These are phyloP conservation scores for Scophthalmus maximus DNA, from an alignment of 2,113 vertebrate genomes.

Conservation along the genomic window DNA sequence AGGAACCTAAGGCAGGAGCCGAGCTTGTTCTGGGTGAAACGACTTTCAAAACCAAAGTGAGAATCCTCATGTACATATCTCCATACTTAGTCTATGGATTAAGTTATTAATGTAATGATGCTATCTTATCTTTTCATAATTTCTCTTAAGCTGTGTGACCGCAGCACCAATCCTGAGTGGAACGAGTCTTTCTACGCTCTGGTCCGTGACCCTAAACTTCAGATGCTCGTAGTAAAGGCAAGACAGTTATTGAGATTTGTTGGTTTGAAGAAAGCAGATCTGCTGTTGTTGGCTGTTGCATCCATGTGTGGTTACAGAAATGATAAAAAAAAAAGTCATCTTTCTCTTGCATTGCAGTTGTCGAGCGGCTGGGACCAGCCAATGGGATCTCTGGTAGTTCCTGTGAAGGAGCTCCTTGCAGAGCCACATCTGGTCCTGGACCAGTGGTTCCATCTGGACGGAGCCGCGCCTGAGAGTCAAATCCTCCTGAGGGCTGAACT, in stretches of 20 bases:
- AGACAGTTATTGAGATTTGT: conserved; percentile 14
- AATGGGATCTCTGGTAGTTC: conserved; percentile 86
- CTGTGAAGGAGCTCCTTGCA: conserved; percentile 84
- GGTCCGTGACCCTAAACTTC: conserved; percentile 83
- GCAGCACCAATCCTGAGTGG: conserved; percentile 85
- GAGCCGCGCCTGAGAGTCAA: conserved; percentile 80
- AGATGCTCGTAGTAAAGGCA: conserved; percentile 89
- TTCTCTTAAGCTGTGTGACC: conserved; percentile 80
- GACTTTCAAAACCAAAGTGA: conserved; percentile 87
- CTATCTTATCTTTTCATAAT: neutral
- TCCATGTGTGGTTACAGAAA: too few relatives aligned
- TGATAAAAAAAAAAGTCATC: neutral
- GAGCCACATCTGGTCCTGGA: conserved; percentile 84
- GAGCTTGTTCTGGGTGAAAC: conserved; percentile 82
- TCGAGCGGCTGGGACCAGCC: conserved; percentile 82
- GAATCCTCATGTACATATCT: neutral
- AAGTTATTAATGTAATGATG: neutral
- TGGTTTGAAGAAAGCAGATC: neutral
- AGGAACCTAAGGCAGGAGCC: conserved; percentile 85
- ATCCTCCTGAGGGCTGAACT: conserved; percentile 89
- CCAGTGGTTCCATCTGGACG: conserved; percentile 85
- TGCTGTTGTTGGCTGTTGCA: too few relatives aligned
- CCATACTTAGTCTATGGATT: neutral
- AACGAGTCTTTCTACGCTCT: conserved; percentile 88
- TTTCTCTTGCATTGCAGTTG: conserved; percentile 60